Conservation (phyloP, 2,888 invertebrate genomes). For the Rhagium mordax region DNA sequence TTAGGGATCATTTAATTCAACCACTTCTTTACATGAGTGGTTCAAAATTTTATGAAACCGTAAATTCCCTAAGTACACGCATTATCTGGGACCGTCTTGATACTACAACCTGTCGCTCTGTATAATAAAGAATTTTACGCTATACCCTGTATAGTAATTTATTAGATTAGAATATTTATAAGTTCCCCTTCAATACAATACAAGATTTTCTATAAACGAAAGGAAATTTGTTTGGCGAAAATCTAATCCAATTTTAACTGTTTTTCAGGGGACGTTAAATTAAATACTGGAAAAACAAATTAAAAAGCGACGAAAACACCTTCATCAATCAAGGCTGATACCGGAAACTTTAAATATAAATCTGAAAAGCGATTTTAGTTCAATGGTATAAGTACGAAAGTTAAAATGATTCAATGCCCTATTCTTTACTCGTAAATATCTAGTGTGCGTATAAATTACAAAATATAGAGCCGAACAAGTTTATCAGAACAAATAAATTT, state of each 20-base stretch:
- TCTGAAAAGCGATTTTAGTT: slow-evolving; percentile 12
- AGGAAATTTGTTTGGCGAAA: slow-evolving; percentile 3
- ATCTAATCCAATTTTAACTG: background rate
- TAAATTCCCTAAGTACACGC: no score
- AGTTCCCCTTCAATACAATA: no score
- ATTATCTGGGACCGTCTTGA: no score
- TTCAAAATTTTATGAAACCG: no score
- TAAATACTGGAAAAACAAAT: slow-evolving; percentile 27
- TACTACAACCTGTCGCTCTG: no score
- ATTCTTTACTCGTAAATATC: slow-evolving; percentile 18
- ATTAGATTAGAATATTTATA: no score
- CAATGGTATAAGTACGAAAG: slow-evolving; percentile 18
- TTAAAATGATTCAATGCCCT: slow-evolving; percentile 22
- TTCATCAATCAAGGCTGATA: slow-evolving; percentile 15
- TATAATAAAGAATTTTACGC: no score
- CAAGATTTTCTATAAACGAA: background rate
- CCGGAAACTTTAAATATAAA: slow-evolving; percentile 35
- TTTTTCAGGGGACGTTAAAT: slow-evolving; percentile 10
- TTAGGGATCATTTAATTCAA: no score
- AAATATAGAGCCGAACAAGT: slow-evolving; percentile 27
- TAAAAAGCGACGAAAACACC: slow-evolving; percentile 26
- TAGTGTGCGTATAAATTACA: slow-evolving; percentile 21
- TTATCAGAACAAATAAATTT: slow-evolving; percentile 47
- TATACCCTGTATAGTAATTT: no score
- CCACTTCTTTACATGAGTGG: no score